These are phyloP conservation scores for Protobothrops flavoviridis DNA, from an alignment of 2,113 vertebrate species.

Conservation along the genomic window DNA sequence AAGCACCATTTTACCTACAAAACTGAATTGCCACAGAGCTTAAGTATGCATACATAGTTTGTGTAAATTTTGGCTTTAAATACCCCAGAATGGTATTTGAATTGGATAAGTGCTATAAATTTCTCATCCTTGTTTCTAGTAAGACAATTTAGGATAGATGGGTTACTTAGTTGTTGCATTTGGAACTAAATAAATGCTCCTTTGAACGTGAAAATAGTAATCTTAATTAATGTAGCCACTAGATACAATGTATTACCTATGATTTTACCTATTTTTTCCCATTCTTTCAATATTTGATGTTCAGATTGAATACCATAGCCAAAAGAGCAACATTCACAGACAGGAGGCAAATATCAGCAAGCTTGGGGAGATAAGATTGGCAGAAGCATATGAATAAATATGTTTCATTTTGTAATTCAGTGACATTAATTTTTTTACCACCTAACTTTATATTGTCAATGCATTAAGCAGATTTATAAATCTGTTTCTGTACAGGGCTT, in stretches of 20 bases:
- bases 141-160: background rate
- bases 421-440: conserved; percentile 4
- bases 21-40: background rate
- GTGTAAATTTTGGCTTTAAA: background rate
- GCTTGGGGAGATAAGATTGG: background rate
- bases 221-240: background rate
- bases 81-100: background rate
- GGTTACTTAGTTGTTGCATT: background rate
- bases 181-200: background rate
- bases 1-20: background rate
- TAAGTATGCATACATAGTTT: background rate
- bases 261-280: background rate
- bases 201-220: background rate
- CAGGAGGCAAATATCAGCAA: background rate
- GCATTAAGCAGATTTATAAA: background rate
- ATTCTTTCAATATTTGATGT: background rate
- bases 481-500: conserved; percentile 80
- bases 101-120: background rate
- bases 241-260: too few species aligned
- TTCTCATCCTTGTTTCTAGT: background rate
- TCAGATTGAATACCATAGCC: background rate
- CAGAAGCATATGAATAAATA: background rate
- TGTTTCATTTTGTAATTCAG: background rate
- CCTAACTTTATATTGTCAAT: background rate
- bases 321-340: background rate